A percentile compares a stretch with the other conserved stretches of the same genome.
phyloP scores from a whole-genome alignment of 2,797 vertebrate genomes.

The Anguilla obscura region DNA sequence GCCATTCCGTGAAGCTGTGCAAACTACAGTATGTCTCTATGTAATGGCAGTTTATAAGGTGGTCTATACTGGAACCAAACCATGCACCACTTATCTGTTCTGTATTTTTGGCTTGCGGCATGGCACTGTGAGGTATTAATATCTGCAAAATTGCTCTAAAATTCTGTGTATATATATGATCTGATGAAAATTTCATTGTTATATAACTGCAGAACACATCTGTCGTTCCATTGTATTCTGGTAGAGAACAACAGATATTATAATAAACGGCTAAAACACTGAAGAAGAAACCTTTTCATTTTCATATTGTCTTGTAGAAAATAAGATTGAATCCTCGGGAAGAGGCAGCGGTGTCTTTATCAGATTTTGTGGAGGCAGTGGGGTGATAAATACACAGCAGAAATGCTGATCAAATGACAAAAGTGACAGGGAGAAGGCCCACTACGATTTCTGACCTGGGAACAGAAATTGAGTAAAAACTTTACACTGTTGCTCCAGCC shows the following conservation, averaged over 20 bases:
- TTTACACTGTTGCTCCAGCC: not conserved
- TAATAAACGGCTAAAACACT: not conserved
- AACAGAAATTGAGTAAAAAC: not conserved
- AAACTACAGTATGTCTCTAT: too few species aligned
- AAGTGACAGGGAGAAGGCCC: not conserved
- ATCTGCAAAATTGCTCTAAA: not conserved
- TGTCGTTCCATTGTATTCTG: not conserved
- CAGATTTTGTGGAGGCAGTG: not conserved
- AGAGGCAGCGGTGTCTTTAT: not conserved
- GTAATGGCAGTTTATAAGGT: too few species aligned
- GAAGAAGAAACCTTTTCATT: not conserved
- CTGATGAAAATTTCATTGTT: not conserved
- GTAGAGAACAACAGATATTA: not conserved
- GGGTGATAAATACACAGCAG: not conserved
- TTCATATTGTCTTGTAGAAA: not conserved
- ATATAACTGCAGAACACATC: too few species aligned
- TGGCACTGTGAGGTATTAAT: too few species aligned
- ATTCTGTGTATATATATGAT: not conserved
- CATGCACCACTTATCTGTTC: too few species aligned
- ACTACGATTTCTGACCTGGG: not conserved
- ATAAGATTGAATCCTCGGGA: not conserved
- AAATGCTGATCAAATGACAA: not conserved
- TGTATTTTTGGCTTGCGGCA: too few species aligned
- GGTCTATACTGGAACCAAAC: too few species aligned
- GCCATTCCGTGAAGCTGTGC: too few species aligned